These are phyloP conservation scores for Fregata magnificens DNA, from an alignment of 2,113 vertebrate genomes.

Conservation along the genomic window DNA sequence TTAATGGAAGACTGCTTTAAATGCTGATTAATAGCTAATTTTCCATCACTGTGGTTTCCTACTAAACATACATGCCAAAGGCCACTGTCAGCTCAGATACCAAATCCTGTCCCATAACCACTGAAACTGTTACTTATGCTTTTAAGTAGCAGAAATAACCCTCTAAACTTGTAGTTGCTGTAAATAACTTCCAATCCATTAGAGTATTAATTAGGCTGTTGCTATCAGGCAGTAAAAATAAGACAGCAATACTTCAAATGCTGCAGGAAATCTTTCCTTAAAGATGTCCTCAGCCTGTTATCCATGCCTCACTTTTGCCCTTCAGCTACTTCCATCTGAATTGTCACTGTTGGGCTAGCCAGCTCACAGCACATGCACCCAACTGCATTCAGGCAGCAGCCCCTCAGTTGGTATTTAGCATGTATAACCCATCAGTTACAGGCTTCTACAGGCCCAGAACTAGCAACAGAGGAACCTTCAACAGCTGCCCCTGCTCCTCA, in stretches of 20 bases:
- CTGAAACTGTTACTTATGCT: neutral
- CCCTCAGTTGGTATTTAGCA: neutral
- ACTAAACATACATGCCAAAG: neutral
- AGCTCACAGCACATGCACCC: accelerated
- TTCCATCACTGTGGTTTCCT: neutral
- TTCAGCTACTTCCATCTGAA: neutral
- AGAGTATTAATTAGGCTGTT: neutral
- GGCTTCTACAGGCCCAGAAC: neutral
- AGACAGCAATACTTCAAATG: neutral
- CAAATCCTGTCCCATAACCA: neutral
- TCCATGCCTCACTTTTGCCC: neutral
- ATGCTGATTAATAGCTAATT: neutral
- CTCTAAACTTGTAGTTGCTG: neutral
- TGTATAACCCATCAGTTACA: neutral
- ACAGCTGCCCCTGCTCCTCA: neutral
- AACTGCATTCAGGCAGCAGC: neutral
- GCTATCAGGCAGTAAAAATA: neutral
- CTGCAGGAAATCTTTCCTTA: neutral
- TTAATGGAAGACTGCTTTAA: neutral
- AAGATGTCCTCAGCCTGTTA: neutral
- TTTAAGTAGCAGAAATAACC: neutral
- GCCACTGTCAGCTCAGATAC: neutral
- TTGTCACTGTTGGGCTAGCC: accelerated
- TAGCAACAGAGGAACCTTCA: neutral
- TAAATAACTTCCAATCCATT: neutral